A percentile compares a stretch with the other conserved stretches of the same genome.
These are phyloP conservation scores for Amphimedon queenslandica DNA, from an alignment of 37 sponge, comb jelly and placozoan species.

Conservation along the genomic window DNA sequence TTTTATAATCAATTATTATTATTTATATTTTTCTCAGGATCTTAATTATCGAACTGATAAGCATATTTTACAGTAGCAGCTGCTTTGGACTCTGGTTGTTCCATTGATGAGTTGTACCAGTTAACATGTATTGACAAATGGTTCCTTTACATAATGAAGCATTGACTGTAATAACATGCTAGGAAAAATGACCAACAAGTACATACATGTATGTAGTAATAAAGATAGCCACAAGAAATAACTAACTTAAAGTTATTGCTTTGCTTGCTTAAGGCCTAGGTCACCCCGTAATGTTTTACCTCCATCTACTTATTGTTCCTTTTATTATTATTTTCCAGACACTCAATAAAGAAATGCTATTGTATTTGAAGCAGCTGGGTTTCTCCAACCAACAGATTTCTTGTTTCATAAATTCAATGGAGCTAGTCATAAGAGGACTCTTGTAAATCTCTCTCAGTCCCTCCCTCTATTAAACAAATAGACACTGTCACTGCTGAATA, in stretches of 20 bases:
- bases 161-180: constrained; percentile 48
- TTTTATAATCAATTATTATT: too few species aligned
- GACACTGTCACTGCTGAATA: constrained; percentile 99
- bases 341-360: constrained; percentile 39
- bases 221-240: too few species aligned
- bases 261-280: too few species aligned
- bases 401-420: constrained; percentile 46
- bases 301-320: too few species aligned
- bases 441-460: constrained; percentile 49
- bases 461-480: constrained; percentile 92
- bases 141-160: constrained; percentile 90
- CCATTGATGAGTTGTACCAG: constrained; percentile 60
- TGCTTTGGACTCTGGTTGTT: constrained; percentile 69
- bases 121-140: constrained; percentile 92
- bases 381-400: constrained; percentile 96
- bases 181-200: constrained; percentile 13
- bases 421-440: constrained; percentile 72
- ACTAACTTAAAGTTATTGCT: too few species aligned
- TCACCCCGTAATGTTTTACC: too few species aligned
- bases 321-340: constrained; percentile 6
- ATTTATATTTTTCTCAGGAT: constrained; percentile 49
- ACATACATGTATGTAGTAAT: too few species aligned
- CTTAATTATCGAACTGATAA: constrained; percentile 89
- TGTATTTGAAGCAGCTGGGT: constrained; percentile 87
- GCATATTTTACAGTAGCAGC: constrained; percentile 88